Percentiles rank a stretch among this genome's conserved stretches.
Conservation (phyloP, 2,113 vertebrate species). For the Furnarius figulus region DNA sequence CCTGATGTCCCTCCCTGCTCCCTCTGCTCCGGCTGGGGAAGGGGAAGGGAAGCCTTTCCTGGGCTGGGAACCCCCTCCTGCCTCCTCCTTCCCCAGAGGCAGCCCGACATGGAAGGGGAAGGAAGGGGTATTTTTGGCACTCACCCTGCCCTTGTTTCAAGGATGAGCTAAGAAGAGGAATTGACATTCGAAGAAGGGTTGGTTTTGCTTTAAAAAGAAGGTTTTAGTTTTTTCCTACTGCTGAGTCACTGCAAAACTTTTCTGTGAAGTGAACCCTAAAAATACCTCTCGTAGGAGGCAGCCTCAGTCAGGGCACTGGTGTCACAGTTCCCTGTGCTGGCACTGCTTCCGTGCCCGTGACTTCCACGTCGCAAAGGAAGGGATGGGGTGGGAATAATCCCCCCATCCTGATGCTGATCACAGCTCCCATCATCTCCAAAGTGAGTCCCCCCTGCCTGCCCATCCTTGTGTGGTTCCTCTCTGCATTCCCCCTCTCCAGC, state of each 20-base stretch:
- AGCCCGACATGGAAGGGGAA: background rate
- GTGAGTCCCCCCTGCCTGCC: background rate
- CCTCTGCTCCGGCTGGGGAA: background rate
- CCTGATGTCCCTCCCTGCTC: fast-evolving
- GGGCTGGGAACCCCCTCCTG: constrained; percentile 21
- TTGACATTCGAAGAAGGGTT: background rate
- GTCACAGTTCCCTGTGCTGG: background rate
- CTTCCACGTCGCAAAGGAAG: background rate
- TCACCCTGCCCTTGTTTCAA: background rate
- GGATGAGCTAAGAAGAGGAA: constrained; percentile 36
- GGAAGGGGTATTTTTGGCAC: constrained; percentile 36
- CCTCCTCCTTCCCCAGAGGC: background rate
- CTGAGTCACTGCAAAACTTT: background rate
- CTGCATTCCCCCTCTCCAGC: background rate
- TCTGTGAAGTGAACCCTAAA: background rate
- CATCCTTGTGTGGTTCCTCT: fast-evolving
- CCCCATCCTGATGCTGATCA: background rate
- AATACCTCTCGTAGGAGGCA: background rate
- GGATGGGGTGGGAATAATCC: fast-evolving
- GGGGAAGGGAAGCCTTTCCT: background rate
- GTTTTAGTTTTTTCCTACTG: background rate
- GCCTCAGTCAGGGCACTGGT: background rate
- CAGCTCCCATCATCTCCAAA: background rate
- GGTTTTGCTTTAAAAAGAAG: constrained; percentile 41
- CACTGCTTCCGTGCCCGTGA: background rate